These are phyloP conservation scores for Litoditis marina DNA, from an alignment of 2,888 invertebrate genomes.

Conservation along the genomic window DNA sequence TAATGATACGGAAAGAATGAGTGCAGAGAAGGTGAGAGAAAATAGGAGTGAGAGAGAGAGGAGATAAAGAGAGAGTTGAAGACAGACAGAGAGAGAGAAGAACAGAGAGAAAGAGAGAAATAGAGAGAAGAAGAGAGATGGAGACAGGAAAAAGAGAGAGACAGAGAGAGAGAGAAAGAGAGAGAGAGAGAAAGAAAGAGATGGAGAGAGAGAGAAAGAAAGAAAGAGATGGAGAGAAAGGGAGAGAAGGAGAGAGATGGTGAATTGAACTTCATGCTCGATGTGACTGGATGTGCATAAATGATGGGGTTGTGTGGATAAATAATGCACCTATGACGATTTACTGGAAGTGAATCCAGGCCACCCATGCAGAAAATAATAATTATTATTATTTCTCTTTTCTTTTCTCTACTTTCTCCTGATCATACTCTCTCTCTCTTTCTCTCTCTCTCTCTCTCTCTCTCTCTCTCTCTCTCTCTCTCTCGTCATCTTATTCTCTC, in stretches of 20 bases:
- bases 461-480: no score
- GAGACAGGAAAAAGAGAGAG: neutral
- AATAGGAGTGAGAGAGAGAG: neutral
- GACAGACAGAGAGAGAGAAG: neutral
- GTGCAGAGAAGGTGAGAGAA: neutral
- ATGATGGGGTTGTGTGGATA: no score
- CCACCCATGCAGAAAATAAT: no score
- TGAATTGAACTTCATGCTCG: no score
- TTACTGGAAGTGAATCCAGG: no score
- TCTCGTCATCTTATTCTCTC: neutral
- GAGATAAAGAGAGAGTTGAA: neutral
- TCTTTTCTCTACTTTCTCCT: no score
- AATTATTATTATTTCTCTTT: no score
- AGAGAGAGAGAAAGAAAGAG: constrained; percentile 2
- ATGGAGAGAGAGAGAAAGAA: constrained; percentile 1
- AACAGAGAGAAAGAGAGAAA: neutral
- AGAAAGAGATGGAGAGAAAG: constrained; percentile 3
- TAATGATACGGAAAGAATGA: neutral
- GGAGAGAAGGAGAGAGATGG: neutral
- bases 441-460: no score
- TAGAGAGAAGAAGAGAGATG: neutral
- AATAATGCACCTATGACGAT: no score
- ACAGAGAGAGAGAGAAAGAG: constrained; percentile 1
- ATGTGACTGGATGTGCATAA: no score
- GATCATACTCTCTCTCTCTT: no score